A percentile compares a stretch with the other conserved stretches of the same genome.
Conservation (phyloP, 2,888 invertebrate genomes). For the Corythucha ciliata region DNA sequence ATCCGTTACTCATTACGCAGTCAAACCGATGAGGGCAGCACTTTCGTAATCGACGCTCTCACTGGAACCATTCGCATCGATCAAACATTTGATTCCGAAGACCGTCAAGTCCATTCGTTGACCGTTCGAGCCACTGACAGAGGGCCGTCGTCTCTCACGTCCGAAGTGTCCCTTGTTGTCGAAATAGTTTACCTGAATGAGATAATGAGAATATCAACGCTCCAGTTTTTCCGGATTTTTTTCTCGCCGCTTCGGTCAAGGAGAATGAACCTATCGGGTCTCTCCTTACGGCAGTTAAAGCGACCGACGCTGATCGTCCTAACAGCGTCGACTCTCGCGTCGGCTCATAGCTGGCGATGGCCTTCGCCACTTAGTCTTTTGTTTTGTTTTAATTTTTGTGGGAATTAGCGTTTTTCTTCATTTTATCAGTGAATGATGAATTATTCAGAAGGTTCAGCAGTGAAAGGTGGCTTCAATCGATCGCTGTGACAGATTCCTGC, state of each 20-base stretch:
- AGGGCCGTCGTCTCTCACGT: conserved; percentile 69
- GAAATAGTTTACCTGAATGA: conserved; percentile 89
- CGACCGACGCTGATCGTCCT: conserved; percentile 68
- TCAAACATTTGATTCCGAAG: conserved; percentile 75
- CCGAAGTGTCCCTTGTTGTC: conserved; percentile 70
- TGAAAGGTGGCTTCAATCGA: too few species aligned
- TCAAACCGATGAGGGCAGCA: conserved; percentile 45
- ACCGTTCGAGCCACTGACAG: conserved; percentile 76
- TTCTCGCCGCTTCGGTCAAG: conserved; percentile 59
- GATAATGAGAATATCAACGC: conserved; percentile 82
- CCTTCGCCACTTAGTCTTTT: conserved; percentile 84
- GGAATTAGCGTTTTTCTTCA: too few species aligned
- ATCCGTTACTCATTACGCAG: conserved; percentile 61
- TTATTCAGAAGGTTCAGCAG: too few species aligned
- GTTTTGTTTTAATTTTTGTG: too few species aligned
- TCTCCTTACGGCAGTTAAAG: conserved; percentile 65
- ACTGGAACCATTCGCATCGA: conserved; percentile 80
- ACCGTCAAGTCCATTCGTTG: conserved; percentile 78
- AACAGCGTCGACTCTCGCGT: conserved; percentile 72
- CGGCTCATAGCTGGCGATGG: conserved; percentile 77
- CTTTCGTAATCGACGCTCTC: conserved; percentile 71
- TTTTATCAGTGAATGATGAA: too few species aligned
- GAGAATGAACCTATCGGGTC: conserved; percentile 75
- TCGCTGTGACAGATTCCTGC: too few species aligned
- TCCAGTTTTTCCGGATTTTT: conserved; percentile 73